Evolutionary conservation across 2,888 invertebrate genomes (phyloP).

Genomic region (Heteromyza rotundicornis): DNA sequence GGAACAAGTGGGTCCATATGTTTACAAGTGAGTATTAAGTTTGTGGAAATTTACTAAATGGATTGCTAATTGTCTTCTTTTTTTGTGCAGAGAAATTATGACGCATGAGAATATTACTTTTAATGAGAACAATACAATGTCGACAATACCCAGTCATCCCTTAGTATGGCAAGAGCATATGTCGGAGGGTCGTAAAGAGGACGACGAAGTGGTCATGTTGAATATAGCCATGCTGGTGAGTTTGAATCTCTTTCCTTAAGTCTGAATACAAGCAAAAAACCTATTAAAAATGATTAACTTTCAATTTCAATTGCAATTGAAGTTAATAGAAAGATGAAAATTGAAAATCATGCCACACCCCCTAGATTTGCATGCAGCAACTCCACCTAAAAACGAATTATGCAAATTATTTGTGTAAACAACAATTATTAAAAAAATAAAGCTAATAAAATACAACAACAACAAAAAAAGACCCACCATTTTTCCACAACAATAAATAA

Average conservation of each 20-base stretch:
- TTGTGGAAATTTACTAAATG: not conserved
- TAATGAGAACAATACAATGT: slow-evolving; percentile 77
- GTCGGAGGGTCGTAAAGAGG: slow-evolving; percentile 75
- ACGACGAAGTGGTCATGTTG: slow-evolving; percentile 77
- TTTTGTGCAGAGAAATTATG: slow-evolving; percentile 69
- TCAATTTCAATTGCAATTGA: too few species aligned
- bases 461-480: too few species aligned
- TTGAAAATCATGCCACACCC: not conserved
- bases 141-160: slow-evolving; percentile 75
- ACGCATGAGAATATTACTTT: slow-evolving; percentile 75
- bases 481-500: slow-evolving; percentile 14
- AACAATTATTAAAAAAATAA: too few species aligned
- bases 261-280: too few species aligned
- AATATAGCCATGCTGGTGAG: slow-evolving; percentile 87
- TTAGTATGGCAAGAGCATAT: slow-evolving; percentile 77
- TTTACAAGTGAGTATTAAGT: slow-evolving; percentile 75
- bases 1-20: slow-evolving; percentile 84
- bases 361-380: too few species aligned
- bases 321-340: too few species aligned
- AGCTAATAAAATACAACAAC: too few species aligned
- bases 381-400: too few species aligned
- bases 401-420: too few species aligned
- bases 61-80: not conserved
- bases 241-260: slow-evolving; percentile 20
- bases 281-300: too few species aligned